Base-by-base conservation (phyloP, 2,113 vertebrate genomes). In the Anseranas semipalmata region DNA sequence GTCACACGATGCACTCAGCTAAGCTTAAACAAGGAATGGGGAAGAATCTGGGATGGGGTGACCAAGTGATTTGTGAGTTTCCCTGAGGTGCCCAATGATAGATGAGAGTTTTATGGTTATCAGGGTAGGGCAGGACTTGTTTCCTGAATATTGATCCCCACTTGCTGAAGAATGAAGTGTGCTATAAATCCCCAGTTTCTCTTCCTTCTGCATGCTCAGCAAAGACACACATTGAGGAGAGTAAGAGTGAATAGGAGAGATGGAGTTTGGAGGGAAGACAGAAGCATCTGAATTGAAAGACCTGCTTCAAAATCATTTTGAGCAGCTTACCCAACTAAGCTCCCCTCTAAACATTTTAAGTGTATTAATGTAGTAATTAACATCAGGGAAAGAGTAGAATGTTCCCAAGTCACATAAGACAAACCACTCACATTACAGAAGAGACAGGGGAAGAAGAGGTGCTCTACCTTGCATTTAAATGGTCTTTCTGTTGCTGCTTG, bases 91-190 rank as follows among this genome's bases (percentile, higher is more conserved):
- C 58, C 78, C 77, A 85, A 59, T 97, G 95, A 98, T 96, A 97
- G 96, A 98, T 97, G 75, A 72, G 67, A 90, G 65, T 93, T 95
- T 96, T 89, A 66, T 59, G 15, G 91, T 97, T 98, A 98, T 96
- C 97, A 95, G 95, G 60, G 72, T 94, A 96, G 92, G 93, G 94
- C 89, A 95, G 93, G 95, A 75, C 96, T 93, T 93, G 82, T 66
- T 94, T 97, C 95, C 95, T 96, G 95, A 96, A 94, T 98, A 98
- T 98, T 4, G 89, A 98, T 98, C 92, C 52, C 17, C 62, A 45
- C 85, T 86, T 95, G 87, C 78, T 82, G 94, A 78, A 92, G 87
- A 97, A 98, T 96, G 96, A 97, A 98, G 70, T 93, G 93, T 91
- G 92, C 90, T 89, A 95, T 97, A 98, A 97, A 98, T 98, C 95